A percentile compares a stretch with the other conserved stretches of the same genome.
These are phyloP conservation scores for Melieria picta DNA, from an alignment of 2,888 invertebrate species.

Conservation along the genomic window DNA sequence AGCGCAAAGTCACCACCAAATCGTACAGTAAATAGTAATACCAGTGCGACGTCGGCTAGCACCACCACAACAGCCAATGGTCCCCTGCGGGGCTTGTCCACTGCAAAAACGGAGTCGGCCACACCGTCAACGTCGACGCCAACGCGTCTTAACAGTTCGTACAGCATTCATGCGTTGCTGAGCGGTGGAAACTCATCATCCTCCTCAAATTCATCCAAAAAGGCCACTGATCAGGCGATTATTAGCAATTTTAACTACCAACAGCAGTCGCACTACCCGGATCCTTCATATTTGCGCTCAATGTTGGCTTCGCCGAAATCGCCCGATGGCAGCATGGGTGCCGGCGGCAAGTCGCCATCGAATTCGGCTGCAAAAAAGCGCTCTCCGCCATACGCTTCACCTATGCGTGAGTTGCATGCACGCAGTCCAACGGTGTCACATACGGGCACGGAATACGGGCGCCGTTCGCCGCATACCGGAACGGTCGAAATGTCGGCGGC, in stretches of 20 bases:
- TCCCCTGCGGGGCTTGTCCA: constrained; percentile 18
- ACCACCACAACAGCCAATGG: constrained; percentile 29
- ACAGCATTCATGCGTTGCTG: constrained; percentile 86
- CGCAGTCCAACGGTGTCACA: constrained; percentile 50
- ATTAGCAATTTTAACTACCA: constrained; percentile 51
- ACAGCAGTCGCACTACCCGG: constrained; percentile 50
- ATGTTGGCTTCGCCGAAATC: constrained; percentile 66
- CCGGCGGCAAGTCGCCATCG: constrained; percentile 48
- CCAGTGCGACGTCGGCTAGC: constrained; percentile 13
- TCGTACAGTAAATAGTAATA: constrained; percentile 14
- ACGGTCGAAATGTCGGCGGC: constrained; percentile 39
- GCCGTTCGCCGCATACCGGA: constrained; percentile 53
- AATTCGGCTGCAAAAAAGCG: constrained; percentile 53
- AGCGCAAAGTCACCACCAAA: constrained; percentile 47
- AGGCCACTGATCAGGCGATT: constrained; percentile 51
- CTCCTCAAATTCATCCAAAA: constrained; percentile 46
- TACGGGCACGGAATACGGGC: constrained; percentile 48
- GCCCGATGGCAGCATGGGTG: constrained; percentile 54
- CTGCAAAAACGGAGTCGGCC: constrained; percentile 20
- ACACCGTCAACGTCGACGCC: constrained; percentile 39
- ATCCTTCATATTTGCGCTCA: constrained; percentile 55
- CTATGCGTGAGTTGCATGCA: constrained; percentile 49
- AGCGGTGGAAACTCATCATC: constrained; percentile 63
- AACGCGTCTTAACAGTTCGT: constrained; percentile 74
- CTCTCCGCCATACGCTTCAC: constrained; percentile 62